Conservation (phyloP, 2,113 vertebrate genomes). For the Cacatua alba region DNA sequence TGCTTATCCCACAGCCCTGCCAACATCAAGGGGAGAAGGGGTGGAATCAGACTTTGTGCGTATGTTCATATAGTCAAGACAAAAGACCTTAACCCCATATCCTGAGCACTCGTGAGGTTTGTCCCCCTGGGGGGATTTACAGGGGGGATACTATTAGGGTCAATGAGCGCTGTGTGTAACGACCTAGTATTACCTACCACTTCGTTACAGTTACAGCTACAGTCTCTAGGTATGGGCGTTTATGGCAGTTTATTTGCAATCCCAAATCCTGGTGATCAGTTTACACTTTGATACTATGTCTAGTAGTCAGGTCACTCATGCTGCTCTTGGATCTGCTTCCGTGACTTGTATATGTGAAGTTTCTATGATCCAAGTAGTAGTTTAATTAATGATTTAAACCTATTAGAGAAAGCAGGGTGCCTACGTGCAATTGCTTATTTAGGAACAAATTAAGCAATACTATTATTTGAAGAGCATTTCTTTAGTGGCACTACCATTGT, state of each 20-base stretch:
- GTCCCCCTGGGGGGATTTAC: too few species aligned
- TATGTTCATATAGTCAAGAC: too few species aligned
- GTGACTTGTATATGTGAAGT: background rate
- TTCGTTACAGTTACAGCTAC: too few species aligned
- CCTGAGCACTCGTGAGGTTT: too few species aligned
- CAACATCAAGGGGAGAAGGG: background rate
- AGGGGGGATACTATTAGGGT: too few species aligned
- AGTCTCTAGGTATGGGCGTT: background rate
- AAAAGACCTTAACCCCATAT: too few species aligned
- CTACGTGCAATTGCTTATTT: background rate
- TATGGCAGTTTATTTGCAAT: background rate
- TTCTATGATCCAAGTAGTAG: background rate
- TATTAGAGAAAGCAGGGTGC: background rate
- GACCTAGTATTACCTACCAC: too few species aligned
- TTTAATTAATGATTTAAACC: background rate
- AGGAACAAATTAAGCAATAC: background rate
- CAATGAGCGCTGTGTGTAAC: too few species aligned
- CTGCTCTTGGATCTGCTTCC: background rate
- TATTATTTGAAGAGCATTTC: background rate
- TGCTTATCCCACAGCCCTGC: background rate
- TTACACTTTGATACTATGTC: background rate
- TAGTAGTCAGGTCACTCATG: background rate
- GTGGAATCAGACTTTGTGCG: too few species aligned
- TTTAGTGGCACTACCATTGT: background rate
- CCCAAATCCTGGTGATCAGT: background rate